These are phyloP conservation scores for Agrotis segetum DNA, from an alignment of 2,888 invertebrate species.

Conservation along the genomic window DNA sequence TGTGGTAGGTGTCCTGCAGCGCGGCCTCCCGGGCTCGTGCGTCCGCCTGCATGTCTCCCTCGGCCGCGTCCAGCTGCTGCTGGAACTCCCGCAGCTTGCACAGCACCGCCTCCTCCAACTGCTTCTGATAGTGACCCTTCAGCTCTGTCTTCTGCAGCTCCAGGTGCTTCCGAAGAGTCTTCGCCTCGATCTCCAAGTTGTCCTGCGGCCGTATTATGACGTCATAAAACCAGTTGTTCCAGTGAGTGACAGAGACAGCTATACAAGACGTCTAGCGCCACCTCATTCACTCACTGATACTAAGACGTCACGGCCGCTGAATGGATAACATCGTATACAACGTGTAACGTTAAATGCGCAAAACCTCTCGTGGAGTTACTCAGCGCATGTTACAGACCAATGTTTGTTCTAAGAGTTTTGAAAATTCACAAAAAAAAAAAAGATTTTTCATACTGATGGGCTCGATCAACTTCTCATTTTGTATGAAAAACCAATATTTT, in stretches of 20 bases:
- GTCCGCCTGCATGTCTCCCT: slow-evolving; percentile 92
- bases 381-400: too few species aligned
- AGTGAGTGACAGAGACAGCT: too few species aligned
- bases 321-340: slow-evolving; percentile 1
- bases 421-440: too few species aligned
- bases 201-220: slow-evolving; percentile 73
- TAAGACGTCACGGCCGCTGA: neutral
- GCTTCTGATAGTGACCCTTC: slow-evolving; percentile 94
- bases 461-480: too few species aligned
- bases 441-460: too few species aligned
- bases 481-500: too few species aligned
- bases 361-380: too few species aligned
- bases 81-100: slow-evolving; percentile 94
- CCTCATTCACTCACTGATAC: too few species aligned
- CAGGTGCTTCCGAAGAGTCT: slow-evolving; percentile 87
- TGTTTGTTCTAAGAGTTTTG: too few species aligned
- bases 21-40: slow-evolving; percentile 92
- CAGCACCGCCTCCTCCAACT: slow-evolving; percentile 94
- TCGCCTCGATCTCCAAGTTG: slow-evolving; percentile 89
- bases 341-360: too few species aligned
- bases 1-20: slow-evolving; percentile 93
- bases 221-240: too few species aligned
- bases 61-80: slow-evolving; percentile 93
- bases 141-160: slow-evolving; percentile 93
- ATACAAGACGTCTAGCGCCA: too few species aligned